Evolutionary conservation across 2,797 vertebrate genomes (phyloP).

Genomic region (Phoeniculus purpureus): DNA sequence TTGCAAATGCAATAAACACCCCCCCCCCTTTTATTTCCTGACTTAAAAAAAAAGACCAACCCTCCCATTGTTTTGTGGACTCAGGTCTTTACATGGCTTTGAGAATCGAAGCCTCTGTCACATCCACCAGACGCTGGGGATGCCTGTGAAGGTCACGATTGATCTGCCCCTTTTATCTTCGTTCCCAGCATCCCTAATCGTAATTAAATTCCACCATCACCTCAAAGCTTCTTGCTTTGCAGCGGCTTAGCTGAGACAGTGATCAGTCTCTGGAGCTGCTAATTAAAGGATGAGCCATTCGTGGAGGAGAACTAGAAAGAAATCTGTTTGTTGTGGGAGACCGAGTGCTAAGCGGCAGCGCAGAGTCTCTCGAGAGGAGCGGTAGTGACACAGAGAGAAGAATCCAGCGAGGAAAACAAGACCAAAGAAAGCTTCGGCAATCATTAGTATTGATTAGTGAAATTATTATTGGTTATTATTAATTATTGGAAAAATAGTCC

Average conservation of each 20-base stretch:
- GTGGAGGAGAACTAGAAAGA: neutral
- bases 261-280: neutral
- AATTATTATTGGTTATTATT: neutral
- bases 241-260: neutral
- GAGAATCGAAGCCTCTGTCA: neutral
- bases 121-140: neutral
- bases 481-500: neutral
- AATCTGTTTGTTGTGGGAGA: neutral
- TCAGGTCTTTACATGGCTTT: neutral
- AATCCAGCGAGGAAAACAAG: neutral
- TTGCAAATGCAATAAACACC: neutral
- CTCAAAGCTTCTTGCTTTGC: neutral
- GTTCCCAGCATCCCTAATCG: neutral
- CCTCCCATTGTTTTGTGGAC: neutral
- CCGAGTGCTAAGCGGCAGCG: neutral
- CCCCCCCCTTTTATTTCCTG: neutral
- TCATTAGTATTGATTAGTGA: neutral
- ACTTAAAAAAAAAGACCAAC: neutral
- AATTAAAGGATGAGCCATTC: neutral
- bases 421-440: neutral
- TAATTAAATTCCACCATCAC: neutral
- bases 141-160: neutral
- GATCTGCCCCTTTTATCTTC: neutral
- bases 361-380: neutral
- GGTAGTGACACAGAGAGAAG: neutral